Percentiles rank a stretch among this genome's conserved stretches.
Evolutionary conservation across 2,888 invertebrate genomes (phyloP).

Genomic region (Gryllus longicercus): DNA sequence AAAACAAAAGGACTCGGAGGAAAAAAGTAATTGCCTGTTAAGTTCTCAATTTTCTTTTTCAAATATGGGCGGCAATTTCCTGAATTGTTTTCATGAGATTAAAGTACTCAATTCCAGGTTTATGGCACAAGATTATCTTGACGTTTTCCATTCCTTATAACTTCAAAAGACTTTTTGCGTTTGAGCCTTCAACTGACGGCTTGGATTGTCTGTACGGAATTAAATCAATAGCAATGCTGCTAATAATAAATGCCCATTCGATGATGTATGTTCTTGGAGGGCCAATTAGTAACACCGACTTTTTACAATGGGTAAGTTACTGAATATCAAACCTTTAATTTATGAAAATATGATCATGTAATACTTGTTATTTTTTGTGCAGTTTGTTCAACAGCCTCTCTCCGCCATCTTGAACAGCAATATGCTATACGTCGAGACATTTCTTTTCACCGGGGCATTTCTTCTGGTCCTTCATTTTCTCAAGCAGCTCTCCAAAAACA

Average conservation of each 20-base stretch:
- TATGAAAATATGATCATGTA: slow-evolving; percentile 46
- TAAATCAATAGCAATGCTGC: slow-evolving; percentile 63
- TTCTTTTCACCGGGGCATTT: slow-evolving; percentile 67
- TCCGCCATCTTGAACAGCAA: slow-evolving; percentile 45
- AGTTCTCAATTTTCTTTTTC: not conserved
- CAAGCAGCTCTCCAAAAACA: slow-evolving; percentile 63
- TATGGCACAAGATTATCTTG: slow-evolving; percentile 39
- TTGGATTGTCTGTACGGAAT: slow-evolving; percentile 61
- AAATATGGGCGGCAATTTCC: too few relatives aligned
- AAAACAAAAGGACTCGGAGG: not conserved
- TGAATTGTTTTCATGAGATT: not conserved
- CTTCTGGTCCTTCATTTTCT: slow-evolving; percentile 65
- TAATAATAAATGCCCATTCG: slow-evolving; percentile 65
- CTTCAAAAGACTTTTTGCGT: slow-evolving; percentile 56
- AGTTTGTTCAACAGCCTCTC: slow-evolving; percentile 57
- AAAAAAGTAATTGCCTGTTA: not conserved
- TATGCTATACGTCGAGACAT: slow-evolving; percentile 68
- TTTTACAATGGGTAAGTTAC: slow-evolving; percentile 55
- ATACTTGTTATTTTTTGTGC: slow-evolving; percentile 56
- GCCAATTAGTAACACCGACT: slow-evolving; percentile 63
- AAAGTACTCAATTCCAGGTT: not conserved
- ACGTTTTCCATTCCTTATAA: slow-evolving; percentile 62
- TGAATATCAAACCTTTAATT: too few relatives aligned
- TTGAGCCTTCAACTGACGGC: slow-evolving; percentile 57
- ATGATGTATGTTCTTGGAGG: slow-evolving; percentile 64